Conservation (phyloP, 2,113 vertebrate genomes). For the Nanorana parkeri region DNA sequence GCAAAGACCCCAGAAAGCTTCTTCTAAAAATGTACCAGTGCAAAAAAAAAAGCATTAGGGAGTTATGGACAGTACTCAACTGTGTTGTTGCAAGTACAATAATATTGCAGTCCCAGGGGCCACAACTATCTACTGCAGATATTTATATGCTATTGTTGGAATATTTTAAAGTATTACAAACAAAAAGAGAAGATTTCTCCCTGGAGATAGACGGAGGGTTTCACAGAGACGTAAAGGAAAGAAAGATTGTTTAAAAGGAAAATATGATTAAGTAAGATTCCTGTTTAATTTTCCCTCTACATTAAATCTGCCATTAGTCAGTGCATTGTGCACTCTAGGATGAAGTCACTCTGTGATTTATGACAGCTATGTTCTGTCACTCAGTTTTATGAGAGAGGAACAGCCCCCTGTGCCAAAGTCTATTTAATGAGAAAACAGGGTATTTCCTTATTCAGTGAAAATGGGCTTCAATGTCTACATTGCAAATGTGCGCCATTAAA, state of each 20-base stretch:
- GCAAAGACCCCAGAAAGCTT: no score
- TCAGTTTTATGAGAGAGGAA: background rate
- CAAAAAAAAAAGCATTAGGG: no score
- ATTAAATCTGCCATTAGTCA: constrained; percentile 36
- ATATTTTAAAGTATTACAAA: constrained; percentile 22
- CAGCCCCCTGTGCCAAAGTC: background rate
- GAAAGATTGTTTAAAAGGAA: background rate
- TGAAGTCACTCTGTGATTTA: constrained; percentile 28
- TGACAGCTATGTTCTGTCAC: background rate
- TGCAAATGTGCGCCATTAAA: background rate
- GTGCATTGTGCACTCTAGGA: background rate
- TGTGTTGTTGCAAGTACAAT: no score
- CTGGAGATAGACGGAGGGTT: constrained; percentile 23
- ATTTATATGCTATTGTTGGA: constrained; percentile 32
- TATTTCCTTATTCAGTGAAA: constrained; percentile 24
- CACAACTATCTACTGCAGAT: constrained; percentile 1
- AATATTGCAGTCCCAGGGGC: background rate
- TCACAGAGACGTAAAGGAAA: background rate
- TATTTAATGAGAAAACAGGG: constrained; percentile 10
- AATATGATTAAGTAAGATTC: constrained; percentile 41
- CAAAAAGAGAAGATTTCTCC: constrained; percentile 41
- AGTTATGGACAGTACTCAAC: no score
- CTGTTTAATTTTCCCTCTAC: constrained; percentile 26
- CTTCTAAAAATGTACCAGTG: no score
- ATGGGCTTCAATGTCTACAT: background rate